These are phyloP conservation scores for Aeoliscus strigatus DNA, from an alignment of 2,797 vertebrate genomes.

Conservation along the genomic window DNA sequence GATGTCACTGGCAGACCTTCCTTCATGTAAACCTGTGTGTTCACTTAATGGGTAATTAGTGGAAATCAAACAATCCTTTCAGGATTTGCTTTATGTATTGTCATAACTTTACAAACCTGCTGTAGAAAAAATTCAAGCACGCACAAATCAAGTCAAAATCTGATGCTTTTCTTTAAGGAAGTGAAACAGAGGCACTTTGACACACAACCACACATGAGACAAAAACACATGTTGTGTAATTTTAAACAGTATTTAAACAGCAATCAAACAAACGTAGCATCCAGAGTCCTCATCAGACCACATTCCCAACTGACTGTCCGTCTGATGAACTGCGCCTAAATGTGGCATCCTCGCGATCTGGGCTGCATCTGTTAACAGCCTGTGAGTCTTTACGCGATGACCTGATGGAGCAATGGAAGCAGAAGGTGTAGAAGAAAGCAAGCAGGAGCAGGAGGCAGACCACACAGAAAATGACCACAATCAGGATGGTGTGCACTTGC, in stretches of 20 bases:
- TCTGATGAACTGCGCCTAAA: constrained; percentile 68
- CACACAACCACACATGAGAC: constrained; percentile 2
- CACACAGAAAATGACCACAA: constrained; percentile 63
- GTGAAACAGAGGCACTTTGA: background rate
- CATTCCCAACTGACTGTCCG: constrained; percentile 56
- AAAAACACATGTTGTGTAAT: too few relatives aligned
- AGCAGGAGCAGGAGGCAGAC: constrained; percentile 74
- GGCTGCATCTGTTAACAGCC: constrained; percentile 21
- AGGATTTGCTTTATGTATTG: too few relatives aligned
- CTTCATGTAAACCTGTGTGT: too few relatives aligned
- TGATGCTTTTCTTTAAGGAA: constrained; percentile 1
- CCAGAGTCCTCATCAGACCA: constrained; percentile 47
- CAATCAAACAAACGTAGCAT: constrained; percentile 4
- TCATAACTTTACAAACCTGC: too few relatives aligned
- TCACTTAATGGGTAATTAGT: too few relatives aligned
- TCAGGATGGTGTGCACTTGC: constrained; percentile 61
- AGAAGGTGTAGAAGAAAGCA: constrained; percentile 71
- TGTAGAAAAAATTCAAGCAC: background rate
- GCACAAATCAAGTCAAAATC: constrained; percentile 4
- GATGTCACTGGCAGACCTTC: too few relatives aligned
- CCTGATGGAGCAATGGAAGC: constrained; percentile 66
- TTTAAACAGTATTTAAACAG: too few relatives aligned
- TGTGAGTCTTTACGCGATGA: constrained; percentile 36
- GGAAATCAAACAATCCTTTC: too few relatives aligned
- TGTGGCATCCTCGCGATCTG: constrained; percentile 72